Base-by-base conservation (phyloP, 2,113 vertebrate genomes). In the Polyodon spathula region DNA sequence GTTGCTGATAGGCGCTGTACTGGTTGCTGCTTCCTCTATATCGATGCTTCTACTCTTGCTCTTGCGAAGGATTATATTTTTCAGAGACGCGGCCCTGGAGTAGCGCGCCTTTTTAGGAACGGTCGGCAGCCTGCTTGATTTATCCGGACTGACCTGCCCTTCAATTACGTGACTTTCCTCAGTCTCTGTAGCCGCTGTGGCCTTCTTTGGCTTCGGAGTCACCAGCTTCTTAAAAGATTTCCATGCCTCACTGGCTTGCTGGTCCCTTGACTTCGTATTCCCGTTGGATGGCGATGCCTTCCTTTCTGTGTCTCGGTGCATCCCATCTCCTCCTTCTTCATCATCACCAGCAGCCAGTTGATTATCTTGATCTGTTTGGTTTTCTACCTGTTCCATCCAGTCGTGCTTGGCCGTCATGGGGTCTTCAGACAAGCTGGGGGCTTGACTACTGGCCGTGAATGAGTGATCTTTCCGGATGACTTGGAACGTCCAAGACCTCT, bases 401-500 rank as follows among this genome's bases (percentile, higher is more conserved):
- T 84, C 83, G 0, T 65, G 27, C 27, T 27, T 27, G 27, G 3
- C 27, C 27, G 27, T 27, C 27, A 27, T 66, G 6, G 68, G 63
- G 16, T 84, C 83, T 63, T 82, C 81, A 38, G 84, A 78, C 2
- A 68, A 65, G 58, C 67, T 65, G 66, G 82, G 85, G 66, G 79
- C 54, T 69, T 84, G 85, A 59, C 78, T 78, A 68, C 87, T 83
- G 56, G 81, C 84, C 14, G 74, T 76, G 62, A 87, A 62, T 6
- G 86, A 88, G 1, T 83, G 37, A 68, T 88, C 86, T 66, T 84
- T 83, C 80, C 87, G 87, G 67, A 88, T 57, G 40, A 85, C 86
- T 71, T 88, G 86, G 78, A 88, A 88, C 63, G 86, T 88, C 86
- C 86, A 88, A 53, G 86, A 88, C 42, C 86, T 81, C 65, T 87